phyloP scores from a whole-genome alignment of 2,797 vertebrate species.

The Sebastes nivosus region DNA sequence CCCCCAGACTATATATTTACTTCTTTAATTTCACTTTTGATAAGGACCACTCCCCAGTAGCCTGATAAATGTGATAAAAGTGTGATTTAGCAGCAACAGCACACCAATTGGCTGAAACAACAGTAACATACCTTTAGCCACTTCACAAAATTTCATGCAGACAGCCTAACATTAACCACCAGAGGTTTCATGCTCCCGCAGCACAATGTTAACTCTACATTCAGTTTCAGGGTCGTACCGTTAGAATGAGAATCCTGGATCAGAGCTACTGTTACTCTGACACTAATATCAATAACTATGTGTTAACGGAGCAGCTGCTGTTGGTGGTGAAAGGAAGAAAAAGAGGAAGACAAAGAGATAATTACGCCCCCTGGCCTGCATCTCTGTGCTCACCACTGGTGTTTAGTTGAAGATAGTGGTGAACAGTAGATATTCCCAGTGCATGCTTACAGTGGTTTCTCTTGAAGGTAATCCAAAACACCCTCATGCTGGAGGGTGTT shows the following conservation, averaged over 20 bases:
- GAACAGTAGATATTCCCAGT: constrained; percentile 41
- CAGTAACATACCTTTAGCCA: not conserved
- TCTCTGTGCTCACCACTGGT: not conserved
- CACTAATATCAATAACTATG: not conserved
- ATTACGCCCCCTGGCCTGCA: constrained; percentile 2
- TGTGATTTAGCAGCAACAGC: not conserved
- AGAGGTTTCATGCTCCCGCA: not conserved
- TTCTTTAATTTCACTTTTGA: no score
- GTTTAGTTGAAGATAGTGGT: constrained; percentile 40
- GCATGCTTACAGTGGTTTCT: constrained; percentile 38
- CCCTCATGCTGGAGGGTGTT: constrained; percentile 56
- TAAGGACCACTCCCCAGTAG: no score
- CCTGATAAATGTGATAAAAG: not conserved
- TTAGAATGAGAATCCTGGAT: not conserved
- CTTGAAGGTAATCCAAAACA: constrained; percentile 66
- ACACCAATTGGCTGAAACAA: no score
- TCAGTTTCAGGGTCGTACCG: not conserved
- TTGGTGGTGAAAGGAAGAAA: not conserved
- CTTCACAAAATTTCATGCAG: not conserved
- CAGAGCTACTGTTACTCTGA: not conserved
- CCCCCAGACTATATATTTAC: no score
- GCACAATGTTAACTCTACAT: not conserved
- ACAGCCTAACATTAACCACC: not conserved
- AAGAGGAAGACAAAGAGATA: not conserved
- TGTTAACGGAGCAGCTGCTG: not conserved